phyloP scores from a whole-genome alignment of 2,888 invertebrate genomes.

The Drepanosiphum platanoidis region DNA sequence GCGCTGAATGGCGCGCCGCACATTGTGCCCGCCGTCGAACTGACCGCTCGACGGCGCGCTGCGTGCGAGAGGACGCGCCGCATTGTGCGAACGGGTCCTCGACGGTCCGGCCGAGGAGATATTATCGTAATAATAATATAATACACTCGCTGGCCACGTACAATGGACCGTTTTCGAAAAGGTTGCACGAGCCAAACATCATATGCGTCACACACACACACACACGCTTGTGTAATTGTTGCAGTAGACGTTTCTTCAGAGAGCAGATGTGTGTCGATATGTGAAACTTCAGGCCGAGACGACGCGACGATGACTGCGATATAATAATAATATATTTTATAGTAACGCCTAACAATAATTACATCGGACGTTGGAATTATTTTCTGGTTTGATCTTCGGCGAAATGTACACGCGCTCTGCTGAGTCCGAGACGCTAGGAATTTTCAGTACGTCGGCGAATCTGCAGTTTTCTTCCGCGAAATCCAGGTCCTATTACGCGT shows the following conservation, averaged over 20 bases:
- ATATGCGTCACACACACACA: not conserved
- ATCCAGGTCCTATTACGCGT: too few relatives aligned
- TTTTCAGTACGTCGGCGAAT: too few relatives aligned
- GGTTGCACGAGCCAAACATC: conserved; percentile 9
- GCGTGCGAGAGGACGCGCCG: too few relatives aligned
- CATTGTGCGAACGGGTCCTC: not conserved
- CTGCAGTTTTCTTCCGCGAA: too few relatives aligned
- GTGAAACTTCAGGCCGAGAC: not conserved
- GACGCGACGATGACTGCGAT: not conserved
- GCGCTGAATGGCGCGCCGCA: too few relatives aligned
- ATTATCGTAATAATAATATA: not conserved
- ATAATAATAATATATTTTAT: too few relatives aligned
- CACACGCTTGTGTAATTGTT: not conserved
- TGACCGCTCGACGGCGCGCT: not conserved
- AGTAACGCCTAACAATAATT: too few relatives aligned
- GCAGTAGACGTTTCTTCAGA: not conserved
- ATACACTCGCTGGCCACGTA: not conserved
- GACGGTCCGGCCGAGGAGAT: not conserved
- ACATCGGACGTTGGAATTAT: too few relatives aligned
- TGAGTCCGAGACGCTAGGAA: too few relatives aligned
- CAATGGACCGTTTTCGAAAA: not conserved
- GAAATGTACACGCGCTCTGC: not conserved
- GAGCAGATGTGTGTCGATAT: not conserved
- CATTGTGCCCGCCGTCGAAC: not conserved
- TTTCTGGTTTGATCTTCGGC: too few relatives aligned